A percentile compares a stretch with the other conserved stretches of the same genome.
Conservation (phyloP, 1,140 invertebrate genomes). For the Tetramorium alpestre region DNA sequence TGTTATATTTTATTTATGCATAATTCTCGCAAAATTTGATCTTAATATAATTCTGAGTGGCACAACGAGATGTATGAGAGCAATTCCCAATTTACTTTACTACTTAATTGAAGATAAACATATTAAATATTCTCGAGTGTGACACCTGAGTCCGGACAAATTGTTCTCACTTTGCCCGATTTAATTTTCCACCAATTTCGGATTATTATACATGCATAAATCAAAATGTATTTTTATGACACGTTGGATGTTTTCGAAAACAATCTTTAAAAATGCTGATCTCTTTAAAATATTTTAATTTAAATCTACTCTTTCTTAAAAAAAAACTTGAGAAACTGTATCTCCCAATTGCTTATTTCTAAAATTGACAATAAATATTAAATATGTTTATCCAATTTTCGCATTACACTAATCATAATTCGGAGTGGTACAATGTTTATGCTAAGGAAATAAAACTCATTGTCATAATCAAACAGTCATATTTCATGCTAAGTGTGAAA, state of each 20-base stretch:
- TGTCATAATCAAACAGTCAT: neutral
- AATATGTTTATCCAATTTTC: neutral
- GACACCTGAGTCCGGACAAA: neutral
- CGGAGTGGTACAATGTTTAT: neutral
- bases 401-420: neutral
- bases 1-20: constrained; percentile 1
- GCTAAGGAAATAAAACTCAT: neutral
- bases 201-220: neutral
- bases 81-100: constrained; percentile 1
- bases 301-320: neutral
- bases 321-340: neutral
- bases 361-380: neutral
- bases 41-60: neutral
- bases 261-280: neutral
- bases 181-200: constrained; percentile 10
- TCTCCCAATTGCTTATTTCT: neutral
- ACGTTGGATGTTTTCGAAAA: neutral
- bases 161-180: neutral
- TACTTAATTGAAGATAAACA: neutral
- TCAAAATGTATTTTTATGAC: neutral
- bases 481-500: neutral
- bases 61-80: neutral
- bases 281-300: neutral
- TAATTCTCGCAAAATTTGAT: constrained; percentile 1
- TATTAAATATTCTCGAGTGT: constrained; percentile 12